Percentiles rank a stretch among this genome's conserved stretches.
Evolutionary conservation across 2,797 vertebrate species (phyloP).

Genomic region (Pangasius larnaudii): DNA sequence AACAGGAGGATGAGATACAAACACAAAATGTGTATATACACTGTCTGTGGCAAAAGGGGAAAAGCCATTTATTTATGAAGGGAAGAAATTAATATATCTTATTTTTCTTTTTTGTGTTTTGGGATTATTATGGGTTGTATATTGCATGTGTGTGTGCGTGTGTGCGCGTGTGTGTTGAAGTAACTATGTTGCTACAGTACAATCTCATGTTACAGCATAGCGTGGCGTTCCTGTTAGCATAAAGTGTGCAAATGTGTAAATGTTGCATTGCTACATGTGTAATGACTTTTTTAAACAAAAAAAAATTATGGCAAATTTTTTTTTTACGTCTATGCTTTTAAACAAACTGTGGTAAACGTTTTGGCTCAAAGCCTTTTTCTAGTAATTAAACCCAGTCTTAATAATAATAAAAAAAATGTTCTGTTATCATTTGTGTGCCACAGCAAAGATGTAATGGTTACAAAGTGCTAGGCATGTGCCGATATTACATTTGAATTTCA

Average conservation of each 20-base stretch:
- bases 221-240: conserved; percentile 47
- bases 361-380: conserved; percentile 43
- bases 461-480: conserved; percentile 38
- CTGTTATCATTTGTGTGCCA: conserved; percentile 17
- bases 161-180: conserved; percentile 25
- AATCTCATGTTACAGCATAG: conserved; percentile 71
- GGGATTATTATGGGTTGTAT: conserved; percentile 61
- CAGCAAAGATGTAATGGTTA: conserved; percentile 12
- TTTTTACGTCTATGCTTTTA: conserved; percentile 22
- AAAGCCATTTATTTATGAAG: conserved; percentile 84
- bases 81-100: conserved; percentile 86
- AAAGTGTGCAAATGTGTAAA: conserved; percentile 43
- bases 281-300: neutral
- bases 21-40: conserved; percentile 67
- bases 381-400: conserved; percentile 25
- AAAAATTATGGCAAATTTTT: neutral
- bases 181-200: conserved; percentile 20
- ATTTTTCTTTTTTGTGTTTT: conserved; percentile 75
- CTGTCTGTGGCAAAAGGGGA: conserved; percentile 73
- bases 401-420: neutral
- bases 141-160: conserved; percentile 34
- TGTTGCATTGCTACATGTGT: conserved; percentile 22
- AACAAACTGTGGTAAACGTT: conserved; percentile 70
- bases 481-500: neutral
- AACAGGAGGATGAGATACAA: conserved; percentile 29